Conservation (phyloP, 1,140 invertebrate genomes). For the Sminthurinus signatus region DNA sequence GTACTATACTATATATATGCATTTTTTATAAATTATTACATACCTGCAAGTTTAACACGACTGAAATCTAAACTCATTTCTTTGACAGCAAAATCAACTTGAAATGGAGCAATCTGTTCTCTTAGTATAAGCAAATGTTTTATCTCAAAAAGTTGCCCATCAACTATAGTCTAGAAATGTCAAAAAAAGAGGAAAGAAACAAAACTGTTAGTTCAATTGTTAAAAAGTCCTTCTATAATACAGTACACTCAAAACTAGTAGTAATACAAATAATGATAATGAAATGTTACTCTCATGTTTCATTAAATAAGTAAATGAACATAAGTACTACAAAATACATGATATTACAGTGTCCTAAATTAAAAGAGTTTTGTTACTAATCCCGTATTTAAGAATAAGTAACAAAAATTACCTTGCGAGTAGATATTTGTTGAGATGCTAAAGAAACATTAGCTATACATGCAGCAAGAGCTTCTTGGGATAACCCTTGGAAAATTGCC, state of each 20-base stretch:
- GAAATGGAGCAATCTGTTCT: conserved; percentile 97
- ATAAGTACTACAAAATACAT: too few species aligned
- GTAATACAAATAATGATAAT: too few species aligned
- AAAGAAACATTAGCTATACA: conserved; percentile 83
- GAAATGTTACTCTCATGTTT: conserved; percentile 3
- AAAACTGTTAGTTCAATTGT: too few species aligned
- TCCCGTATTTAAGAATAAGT: too few species aligned
- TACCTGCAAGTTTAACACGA: conserved; percentile 68
- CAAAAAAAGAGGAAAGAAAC: too few species aligned
- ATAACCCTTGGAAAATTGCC: conserved; percentile 90
- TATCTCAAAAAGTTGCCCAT: conserved; percentile 92
- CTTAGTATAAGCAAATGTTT: conserved; percentile 94
- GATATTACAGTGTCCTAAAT: too few species aligned
- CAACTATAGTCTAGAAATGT: conserved; percentile 65
- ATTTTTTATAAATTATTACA: conserved; percentile 17
- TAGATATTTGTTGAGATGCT: conserved; percentile 64
- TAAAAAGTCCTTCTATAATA: too few species aligned
- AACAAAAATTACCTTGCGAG: too few species aligned
- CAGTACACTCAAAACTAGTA: too few species aligned
- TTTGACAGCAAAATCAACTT: conserved; percentile 89
- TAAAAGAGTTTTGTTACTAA: too few species aligned
- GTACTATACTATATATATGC: neutral
- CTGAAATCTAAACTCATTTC: conserved; percentile 89
- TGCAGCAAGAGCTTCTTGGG: conserved; percentile 84
- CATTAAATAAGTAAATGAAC: too few species aligned